Conservation (phyloP, 2,888 invertebrate genomes). For the Drosophila mayaguana region DNA sequence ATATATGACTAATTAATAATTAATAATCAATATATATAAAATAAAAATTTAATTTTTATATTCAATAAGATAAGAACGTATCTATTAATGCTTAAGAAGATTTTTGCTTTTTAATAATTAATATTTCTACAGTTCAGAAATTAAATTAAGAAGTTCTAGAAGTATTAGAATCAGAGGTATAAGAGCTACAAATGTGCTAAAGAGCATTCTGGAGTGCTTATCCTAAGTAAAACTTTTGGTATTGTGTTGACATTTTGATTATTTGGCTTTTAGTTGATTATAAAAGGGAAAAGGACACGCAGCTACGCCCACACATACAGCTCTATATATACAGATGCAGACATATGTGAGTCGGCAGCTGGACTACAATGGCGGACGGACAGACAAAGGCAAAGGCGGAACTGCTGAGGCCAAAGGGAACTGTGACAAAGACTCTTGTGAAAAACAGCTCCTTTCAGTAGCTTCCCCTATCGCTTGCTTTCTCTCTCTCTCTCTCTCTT, state of each 20-base stretch:
- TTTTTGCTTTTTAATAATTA: background rate
- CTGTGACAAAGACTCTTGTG: constrained; percentile 48
- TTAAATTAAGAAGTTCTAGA: too few species aligned
- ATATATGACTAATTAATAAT: too few species aligned
- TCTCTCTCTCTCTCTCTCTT: constrained; percentile 4
- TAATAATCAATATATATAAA: too few species aligned
- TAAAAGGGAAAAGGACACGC: constrained; percentile 45
- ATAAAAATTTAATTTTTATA: too few species aligned
- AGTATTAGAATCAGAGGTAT: too few species aligned
- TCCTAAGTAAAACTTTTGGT: constrained; percentile 17
- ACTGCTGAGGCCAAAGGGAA: constrained; percentile 58
- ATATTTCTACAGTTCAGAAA: background rate
- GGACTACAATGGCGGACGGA: constrained; percentile 51
- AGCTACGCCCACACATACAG: background rate
- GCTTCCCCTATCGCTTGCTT: constrained; percentile 17
- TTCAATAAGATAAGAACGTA: too few species aligned
- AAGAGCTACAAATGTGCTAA: background rate
- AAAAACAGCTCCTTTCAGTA: constrained; percentile 48
- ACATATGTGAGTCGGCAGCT: constrained; percentile 26
- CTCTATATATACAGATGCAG: constrained; percentile 9
- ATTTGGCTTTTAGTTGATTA: constrained; percentile 79
- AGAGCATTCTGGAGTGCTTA: constrained; percentile 28
- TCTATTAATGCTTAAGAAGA: background rate
- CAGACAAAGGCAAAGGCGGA: constrained; percentile 50
- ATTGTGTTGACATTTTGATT: constrained; percentile 73